Base-by-base conservation (phyloP, 2,888 invertebrate genomes). In the Hirtodrosophila duncani region DNA sequence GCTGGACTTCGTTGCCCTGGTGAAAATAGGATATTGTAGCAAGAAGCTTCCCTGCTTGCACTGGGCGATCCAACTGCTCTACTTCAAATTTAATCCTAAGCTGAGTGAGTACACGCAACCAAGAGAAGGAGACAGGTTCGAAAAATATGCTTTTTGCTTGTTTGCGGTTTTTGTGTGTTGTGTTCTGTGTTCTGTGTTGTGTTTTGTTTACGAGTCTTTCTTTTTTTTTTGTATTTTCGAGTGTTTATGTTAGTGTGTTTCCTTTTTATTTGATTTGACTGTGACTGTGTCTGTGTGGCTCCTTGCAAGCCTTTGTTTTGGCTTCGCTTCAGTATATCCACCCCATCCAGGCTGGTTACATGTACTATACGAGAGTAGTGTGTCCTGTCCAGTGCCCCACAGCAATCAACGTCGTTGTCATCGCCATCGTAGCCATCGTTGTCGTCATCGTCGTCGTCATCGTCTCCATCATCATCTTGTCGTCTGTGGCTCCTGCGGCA, bases 401-500 rank as follows among this genome's bases (percentile, higher is more conserved):
- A 46, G 51, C 61, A 46, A 57, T 29, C 37, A 27, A 49, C 34
- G 11, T 34, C 43, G 13, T 27, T 34, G 34, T 41, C 27, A 11
- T 42, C 45, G 34, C 41, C 51, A 36, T 48, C 36, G 9, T 36
- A 38, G 8, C 29, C 48, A 20, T 36, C 20, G 9, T 16, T 10
- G 23, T 23, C 26, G 18, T 49, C 14, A 6, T 34, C 23, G 21
- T 58, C 45, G 24, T 30, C 50, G 18, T 45, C 34, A 16, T 44
- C 21, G 34, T 51, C 41, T 10, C 36, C 50, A 31, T 58, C 52
- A 34, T 69, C 61, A 33, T 57, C 56, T 55, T 43, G 45, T 55
- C 48, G 48, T 72, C 67, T 72, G 80, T 74, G 70, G 60, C 67
- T 75, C 75, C 75, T 75, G 74, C 78, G 75, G 75, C 75, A 80